Base-by-base conservation (phyloP, 2,113 vertebrate species). In the Cryptomyrus ogoouensis region DNA sequence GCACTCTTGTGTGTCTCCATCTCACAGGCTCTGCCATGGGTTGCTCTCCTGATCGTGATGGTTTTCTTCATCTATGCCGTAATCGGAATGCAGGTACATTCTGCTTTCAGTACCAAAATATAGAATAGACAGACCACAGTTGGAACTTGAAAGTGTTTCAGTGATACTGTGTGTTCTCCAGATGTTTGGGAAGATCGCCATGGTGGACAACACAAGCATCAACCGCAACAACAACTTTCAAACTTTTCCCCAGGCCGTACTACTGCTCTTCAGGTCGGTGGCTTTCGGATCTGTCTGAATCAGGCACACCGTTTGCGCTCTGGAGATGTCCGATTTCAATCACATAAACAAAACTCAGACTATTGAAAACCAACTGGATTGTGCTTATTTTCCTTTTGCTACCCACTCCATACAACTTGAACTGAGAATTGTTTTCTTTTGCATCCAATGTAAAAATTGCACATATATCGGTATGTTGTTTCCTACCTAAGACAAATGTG, bases 141-240 rank as follows among this genome's bases (percentile, higher is more conserved):
- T 56, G n/a, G 47, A 87, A 2, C 27, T 6, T 17, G 46, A 19
- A 87, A 8, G 49, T 39, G 19, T 53, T 53, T 87, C 27, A n/a
- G 50, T 52, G 50, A 35, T 53, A 98, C 98, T 99, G 98, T 98
- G 98, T 94, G 15, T 86, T 27, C 91, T 91, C 39, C 93, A 99
- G 98, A 97, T 99, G 74, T 99, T 99, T 95, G 98, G 98, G 83
- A 99, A 99, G 96, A 96, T 99, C 87, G 98, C 98, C 70, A 98
- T 99, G 98, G 97, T 97, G 92, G 98, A 99, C 91, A 97, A 97
- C 90, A 97, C 97, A 56, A 98, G 99, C 93, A 99, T 99, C 94
- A 99, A 99, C 91, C 97, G 98, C 90, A 99, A 99, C 96, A 99
- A 99, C 96, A 99, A 99, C 93, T 99, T 99, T 94, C 98, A 99